Evolutionary conservation across 2,113 vertebrate genomes (phyloP).

Genomic region (Perccottus glenii): DNA sequence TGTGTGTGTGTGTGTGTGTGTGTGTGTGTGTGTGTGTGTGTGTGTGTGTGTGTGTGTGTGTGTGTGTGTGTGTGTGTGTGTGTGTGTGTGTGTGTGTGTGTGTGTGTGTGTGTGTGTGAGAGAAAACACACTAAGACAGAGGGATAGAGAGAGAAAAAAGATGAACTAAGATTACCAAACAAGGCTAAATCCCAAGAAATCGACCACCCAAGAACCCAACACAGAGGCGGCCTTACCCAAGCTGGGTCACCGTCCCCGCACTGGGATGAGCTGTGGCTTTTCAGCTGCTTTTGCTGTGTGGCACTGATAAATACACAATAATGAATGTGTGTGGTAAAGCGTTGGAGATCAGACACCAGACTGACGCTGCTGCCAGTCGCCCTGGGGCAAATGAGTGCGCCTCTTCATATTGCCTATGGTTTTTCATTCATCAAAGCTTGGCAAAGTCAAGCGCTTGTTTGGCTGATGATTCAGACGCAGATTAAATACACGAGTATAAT

Average conservation of each 20-base stretch:
- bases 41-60: conserved; percentile 27
- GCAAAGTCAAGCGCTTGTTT: conserved; percentile 50
- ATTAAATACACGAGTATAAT: conserved; percentile 63
- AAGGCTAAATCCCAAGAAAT: conserved; percentile 65
- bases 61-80: conserved; percentile 13
- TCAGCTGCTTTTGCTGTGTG: conserved; percentile 32
- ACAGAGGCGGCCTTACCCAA: conserved; percentile 10
- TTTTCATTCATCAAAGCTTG: conserved; percentile 62
- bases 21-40: conserved; percentile 8
- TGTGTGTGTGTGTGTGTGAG: not conserved
- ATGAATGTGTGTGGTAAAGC: conserved; percentile 62
- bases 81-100: conserved; percentile 2
- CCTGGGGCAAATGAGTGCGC: conserved; percentile 53
- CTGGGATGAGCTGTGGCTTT: conserved; percentile 7
- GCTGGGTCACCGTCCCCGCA: conserved; percentile 33
- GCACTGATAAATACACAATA: conserved; percentile 40
- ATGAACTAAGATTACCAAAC: conserved; percentile 70
- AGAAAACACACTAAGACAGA: conserved; percentile 10
- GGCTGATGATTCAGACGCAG: conserved; percentile 63
- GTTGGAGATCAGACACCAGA: conserved; percentile 59
- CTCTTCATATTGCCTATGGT: conserved; percentile 52
- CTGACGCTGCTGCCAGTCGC: conserved; percentile 55
- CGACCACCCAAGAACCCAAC: conserved; percentile 64
- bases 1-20: not conserved
- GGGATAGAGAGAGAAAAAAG: conserved; percentile 36